A percentile compares a stretch with the other conserved stretches of the same genome.
Evolutionary conservation across 2,113 vertebrate genomes (phyloP).

Genomic region (Pleuronectes platessa): DNA sequence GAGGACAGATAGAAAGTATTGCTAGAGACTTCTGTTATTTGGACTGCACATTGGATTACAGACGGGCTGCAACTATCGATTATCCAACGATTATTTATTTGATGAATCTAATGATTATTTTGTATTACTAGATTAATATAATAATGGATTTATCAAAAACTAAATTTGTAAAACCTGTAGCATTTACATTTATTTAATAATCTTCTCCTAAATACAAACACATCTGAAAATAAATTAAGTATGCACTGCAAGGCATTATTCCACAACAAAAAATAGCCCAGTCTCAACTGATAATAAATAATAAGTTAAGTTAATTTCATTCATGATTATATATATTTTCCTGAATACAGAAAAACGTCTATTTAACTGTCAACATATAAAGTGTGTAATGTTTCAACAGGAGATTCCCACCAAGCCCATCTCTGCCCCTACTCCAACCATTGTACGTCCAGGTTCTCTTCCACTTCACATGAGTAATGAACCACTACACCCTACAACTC

Average conservation of each 20-base stretch:
- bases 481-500: constrained; percentile 87
- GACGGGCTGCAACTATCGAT: no score
- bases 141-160: no score
- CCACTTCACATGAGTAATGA: constrained; percentile 93
- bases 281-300: no score
- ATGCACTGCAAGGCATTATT: no score
- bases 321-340: neutral
- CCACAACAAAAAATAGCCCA: no score
- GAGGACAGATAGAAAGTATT: constrained; percentile 34
- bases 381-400: constrained; percentile 57
- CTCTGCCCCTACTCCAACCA: constrained; percentile 92
- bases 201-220: no score
- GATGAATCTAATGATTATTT: no score
- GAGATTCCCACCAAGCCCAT: constrained; percentile 86
- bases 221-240: no score
- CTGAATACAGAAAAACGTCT: neutral
- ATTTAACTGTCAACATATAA: neutral
- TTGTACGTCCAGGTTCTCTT: constrained; percentile 93
- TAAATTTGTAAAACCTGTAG: no score
- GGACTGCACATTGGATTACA: neutral
- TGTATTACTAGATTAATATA: no score
- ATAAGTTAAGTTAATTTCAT: neutral
- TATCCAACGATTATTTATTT: no score
- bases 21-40: neutral
- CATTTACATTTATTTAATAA: no score